These are phyloP conservation scores for Loriculus beryllinus DNA, from an alignment of 2,797 vertebrate genomes.

Conservation along the genomic window DNA sequence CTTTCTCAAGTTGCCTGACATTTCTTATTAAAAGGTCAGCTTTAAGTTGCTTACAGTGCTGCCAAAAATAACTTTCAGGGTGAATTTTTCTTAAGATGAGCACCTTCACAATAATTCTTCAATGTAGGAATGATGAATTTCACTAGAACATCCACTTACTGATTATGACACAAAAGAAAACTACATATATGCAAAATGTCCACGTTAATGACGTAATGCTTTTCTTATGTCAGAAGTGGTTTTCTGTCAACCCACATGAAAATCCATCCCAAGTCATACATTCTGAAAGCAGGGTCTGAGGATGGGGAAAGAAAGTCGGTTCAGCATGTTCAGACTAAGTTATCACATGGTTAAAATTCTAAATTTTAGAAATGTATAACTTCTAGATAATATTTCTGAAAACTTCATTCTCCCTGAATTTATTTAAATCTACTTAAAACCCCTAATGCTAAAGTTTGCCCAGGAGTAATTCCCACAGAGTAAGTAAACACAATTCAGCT, in stretches of 20 bases:
- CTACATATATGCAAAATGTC: neutral
- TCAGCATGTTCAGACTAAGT: neutral
- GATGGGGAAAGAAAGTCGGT: neutral
- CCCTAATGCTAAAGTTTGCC: neutral
- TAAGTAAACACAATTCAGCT: neutral
- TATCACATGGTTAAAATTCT: neutral
- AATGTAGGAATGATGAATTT: neutral
- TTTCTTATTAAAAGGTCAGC: neutral
- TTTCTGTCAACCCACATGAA: neutral
- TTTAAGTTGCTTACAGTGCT: neutral
- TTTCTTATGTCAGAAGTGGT: neutral
- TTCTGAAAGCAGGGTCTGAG: neutral
- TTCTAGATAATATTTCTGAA: neutral
- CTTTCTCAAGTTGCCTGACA: neutral
- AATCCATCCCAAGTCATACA: neutral
- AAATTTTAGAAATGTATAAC: neutral
- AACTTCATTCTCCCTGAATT: neutral
- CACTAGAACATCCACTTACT: neutral
- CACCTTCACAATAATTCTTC: neutral
- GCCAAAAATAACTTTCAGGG: neutral
- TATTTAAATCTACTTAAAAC: neutral
- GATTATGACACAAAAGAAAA: neutral
- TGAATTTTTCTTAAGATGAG: neutral
- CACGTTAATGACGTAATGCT: neutral
- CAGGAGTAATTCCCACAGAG: neutral